Percentiles rank a stretch among this genome's conserved stretches.
phyloP scores from a whole-genome alignment of 2,113 vertebrate species.

The Gallinago undulata region DNA sequence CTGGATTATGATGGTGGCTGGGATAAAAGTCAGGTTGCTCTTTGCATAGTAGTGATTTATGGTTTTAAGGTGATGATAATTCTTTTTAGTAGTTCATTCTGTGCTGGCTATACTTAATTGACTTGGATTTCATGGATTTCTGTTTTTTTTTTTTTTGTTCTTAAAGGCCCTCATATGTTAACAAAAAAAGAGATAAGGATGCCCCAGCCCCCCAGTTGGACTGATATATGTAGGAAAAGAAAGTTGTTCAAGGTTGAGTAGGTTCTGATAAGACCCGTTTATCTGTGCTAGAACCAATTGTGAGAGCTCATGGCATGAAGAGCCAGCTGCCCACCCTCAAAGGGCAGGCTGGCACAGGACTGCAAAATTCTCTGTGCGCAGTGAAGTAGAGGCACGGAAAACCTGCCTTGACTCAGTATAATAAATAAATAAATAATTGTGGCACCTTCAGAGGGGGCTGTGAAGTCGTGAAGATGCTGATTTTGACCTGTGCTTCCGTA shows the following conservation, averaged over 20 bases:
- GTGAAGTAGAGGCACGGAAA: neutral
- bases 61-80: neutral
- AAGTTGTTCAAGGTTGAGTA: conserved; percentile 42
- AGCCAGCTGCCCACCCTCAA: conserved; percentile 1
- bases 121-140: neutral
- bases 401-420: neutral
- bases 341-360: neutral
- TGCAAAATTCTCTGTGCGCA: neutral
- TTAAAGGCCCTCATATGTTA: neutral
- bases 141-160: neutral
- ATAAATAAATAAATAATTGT: neutral
- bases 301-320: neutral
- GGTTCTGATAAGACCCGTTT: conserved; percentile 53
- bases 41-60: neutral
- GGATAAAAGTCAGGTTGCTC: neutral
- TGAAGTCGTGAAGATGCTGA: neutral
- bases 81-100: neutral
- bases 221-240: neutral
- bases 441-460: neutral
- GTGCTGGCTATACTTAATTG: neutral
- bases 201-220: neutral
- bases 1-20: neutral
- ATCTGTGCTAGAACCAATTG: conserved; percentile 15
- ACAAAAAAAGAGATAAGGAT: neutral
- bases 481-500: neutral